phyloP scores from a whole-genome alignment of 2,113 vertebrate genomes.

The Leptobrachium leishanense region DNA sequence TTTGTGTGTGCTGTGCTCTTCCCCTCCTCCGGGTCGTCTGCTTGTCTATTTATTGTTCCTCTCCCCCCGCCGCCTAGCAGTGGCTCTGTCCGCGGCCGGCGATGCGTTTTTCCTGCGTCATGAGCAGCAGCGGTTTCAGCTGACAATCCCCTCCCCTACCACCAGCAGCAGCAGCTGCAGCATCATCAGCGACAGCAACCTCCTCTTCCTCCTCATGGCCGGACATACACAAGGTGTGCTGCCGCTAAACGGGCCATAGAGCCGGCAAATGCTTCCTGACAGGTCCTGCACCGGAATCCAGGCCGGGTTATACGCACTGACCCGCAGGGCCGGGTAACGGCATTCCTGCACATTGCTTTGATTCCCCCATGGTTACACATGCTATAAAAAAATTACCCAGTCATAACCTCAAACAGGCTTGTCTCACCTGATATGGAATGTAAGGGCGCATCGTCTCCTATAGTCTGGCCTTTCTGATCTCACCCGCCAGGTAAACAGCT shows the following conservation, averaged over 20 bases:
- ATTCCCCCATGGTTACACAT: too few species aligned
- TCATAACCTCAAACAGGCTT: too few species aligned
- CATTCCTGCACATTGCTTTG: too few species aligned
- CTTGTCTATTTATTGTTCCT: background rate
- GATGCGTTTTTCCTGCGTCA: constrained; percentile 64
- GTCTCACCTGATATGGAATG: too few species aligned
- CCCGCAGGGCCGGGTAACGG: too few species aligned
- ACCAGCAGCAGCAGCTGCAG: constrained; percentile 15
- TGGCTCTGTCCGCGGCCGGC: constrained; percentile 50
- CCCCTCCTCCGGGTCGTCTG: background rate
- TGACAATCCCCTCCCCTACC: constrained; percentile 1
- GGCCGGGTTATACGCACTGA: too few species aligned
- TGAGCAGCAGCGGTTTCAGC: constrained; percentile 47
- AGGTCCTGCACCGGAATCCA: too few species aligned
- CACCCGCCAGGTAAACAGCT: too few species aligned
- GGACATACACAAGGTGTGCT: constrained; percentile 30
- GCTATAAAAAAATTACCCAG: too few species aligned
- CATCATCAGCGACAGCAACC: constrained; percentile 39
- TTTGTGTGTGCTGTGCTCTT: background rate
- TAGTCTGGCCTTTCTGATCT: too few species aligned
- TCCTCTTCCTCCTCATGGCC: constrained; percentile 44
- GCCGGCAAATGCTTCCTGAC: background rate
- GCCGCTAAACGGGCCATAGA: background rate
- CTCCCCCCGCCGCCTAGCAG: constrained; percentile 40
- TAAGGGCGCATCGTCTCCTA: too few species aligned